phyloP scores from a whole-genome alignment of 2,888 invertebrate genomes.

The Stenchaetothrips biformis region DNA sequence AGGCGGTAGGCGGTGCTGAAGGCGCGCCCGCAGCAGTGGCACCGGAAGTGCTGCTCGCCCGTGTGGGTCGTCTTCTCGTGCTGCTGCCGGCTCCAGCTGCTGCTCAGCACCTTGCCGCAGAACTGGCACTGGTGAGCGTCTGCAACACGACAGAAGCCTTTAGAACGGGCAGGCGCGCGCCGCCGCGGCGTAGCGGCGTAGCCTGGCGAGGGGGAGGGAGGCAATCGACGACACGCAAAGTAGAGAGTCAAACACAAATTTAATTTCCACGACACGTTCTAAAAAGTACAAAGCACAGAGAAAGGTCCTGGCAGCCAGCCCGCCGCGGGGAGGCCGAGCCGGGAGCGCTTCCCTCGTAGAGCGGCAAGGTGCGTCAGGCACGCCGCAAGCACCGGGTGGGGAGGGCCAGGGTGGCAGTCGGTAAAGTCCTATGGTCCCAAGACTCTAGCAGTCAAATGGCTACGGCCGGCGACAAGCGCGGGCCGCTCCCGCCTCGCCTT shows the following conservation, averaged over 20 bases:
- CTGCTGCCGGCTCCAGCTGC: not conserved
- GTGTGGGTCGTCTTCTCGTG: no score
- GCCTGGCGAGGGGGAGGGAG: not conserved
- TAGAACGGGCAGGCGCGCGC: not conserved
- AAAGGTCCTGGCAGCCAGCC: no score
- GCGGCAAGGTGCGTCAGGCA: not conserved
- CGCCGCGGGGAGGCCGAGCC: not conserved
- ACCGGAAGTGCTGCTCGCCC: no score
- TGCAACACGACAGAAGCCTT: not conserved
- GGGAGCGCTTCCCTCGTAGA: not conserved
- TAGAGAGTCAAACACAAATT: not conserved
- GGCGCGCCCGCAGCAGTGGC: not conserved
- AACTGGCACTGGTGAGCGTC: not conserved
- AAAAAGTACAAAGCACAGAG: not conserved
- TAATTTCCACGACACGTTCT: not conserved
- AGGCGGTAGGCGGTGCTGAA: not conserved
- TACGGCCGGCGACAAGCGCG: not conserved
- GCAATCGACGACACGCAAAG: not conserved
- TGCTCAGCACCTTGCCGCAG: not conserved
- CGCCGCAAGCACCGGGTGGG: no score
- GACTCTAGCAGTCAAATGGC: not conserved
- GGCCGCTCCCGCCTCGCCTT: not conserved
- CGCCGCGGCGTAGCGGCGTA: not conserved
- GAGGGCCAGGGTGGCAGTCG: no score
- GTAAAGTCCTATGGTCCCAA: not conserved